Evolutionary conservation across 2,113 vertebrate species (phyloP).

Genomic region (Xyrauchen texanus): DNA sequence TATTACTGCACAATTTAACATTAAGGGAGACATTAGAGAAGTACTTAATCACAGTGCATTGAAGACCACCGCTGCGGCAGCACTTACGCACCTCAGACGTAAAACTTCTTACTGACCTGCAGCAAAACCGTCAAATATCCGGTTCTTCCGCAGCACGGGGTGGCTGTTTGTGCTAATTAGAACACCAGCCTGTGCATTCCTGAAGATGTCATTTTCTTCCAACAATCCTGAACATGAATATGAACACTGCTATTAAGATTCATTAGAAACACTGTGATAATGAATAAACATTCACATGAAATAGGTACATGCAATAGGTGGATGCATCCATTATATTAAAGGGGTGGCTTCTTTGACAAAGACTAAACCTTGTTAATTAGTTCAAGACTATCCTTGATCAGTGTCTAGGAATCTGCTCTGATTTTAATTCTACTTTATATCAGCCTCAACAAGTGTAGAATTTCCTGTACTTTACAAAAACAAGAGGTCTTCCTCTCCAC

Average conservation of each 20-base stretch:
- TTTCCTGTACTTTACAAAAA: not conserved
- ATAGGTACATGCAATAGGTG: too few relatives aligned
- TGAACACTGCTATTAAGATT: conserved; percentile 3
- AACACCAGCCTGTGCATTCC: conserved; percentile 98
- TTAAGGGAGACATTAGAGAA: too few relatives aligned
- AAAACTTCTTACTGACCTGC: conserved; percentile 80
- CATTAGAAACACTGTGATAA: not conserved
- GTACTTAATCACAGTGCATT: not conserved
- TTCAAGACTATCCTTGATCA: not conserved
- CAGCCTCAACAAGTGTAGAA: not conserved
- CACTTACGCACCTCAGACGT: too few relatives aligned
- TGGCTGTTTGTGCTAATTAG: conserved; percentile 99
- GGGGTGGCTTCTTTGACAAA: too few relatives aligned
- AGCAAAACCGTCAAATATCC: conserved; percentile 99
- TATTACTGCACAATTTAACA: too few relatives aligned
- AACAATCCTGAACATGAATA: conserved; percentile 81
- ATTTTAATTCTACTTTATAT: not conserved
- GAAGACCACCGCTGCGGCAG: not conserved
- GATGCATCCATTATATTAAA: too few relatives aligned
- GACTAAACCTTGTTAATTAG: not conserved
- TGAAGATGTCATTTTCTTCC: conserved; percentile 99
- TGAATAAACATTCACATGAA: not conserved
- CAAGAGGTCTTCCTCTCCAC: not conserved
- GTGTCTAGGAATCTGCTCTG: not conserved
- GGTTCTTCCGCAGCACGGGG: conserved; percentile 93